A percentile compares a stretch with the other conserved stretches of the same genome.
These are phyloP conservation scores for Drosophila subsilvestris DNA, from an alignment of 2,888 invertebrate genomes.

Conservation along the genomic window DNA sequence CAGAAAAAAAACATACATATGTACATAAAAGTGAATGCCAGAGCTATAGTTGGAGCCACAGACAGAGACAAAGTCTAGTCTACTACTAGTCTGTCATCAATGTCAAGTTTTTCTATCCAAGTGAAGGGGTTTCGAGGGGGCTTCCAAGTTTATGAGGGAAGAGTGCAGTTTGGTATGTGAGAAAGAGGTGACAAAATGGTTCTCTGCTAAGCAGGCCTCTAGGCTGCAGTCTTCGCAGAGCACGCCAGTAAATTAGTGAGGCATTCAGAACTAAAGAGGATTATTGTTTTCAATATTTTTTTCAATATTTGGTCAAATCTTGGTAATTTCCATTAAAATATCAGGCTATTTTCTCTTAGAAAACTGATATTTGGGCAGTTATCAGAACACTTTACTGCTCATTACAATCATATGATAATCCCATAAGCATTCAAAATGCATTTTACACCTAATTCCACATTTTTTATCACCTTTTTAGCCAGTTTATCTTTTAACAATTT, in stretches of 20 bases:
- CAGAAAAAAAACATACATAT: conserved; percentile 31
- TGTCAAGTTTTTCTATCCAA: conserved; percentile 68
- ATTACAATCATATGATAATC: background rate
- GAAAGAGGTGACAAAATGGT: background rate
- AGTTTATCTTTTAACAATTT: background rate
- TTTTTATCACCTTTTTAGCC: too few relatives aligned
- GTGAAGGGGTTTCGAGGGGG: background rate
- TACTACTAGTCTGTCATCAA: conserved; percentile 44
- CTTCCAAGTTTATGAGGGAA: conserved; percentile 16
- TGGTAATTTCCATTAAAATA: too few relatives aligned
- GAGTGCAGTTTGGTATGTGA: conserved; percentile 2
- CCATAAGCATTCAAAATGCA: too few relatives aligned
- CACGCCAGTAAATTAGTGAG: too few relatives aligned
- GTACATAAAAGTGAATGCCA: conserved; percentile 69
- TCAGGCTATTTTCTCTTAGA: background rate
- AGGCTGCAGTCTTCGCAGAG: background rate
- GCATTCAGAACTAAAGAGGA: background rate
- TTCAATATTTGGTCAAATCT: too few relatives aligned
- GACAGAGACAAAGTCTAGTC: conserved; percentile 49
- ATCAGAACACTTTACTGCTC: too few relatives aligned
- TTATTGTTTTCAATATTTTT: too few relatives aligned
- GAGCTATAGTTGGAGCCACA: conserved; percentile 11
- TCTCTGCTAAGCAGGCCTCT: background rate
- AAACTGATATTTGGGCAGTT: background rate
- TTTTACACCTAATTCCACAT: too few relatives aligned